Base-by-base conservation (phyloP, 64 coral and sea anemone species). In the Exaiptasia diaphana region DNA sequence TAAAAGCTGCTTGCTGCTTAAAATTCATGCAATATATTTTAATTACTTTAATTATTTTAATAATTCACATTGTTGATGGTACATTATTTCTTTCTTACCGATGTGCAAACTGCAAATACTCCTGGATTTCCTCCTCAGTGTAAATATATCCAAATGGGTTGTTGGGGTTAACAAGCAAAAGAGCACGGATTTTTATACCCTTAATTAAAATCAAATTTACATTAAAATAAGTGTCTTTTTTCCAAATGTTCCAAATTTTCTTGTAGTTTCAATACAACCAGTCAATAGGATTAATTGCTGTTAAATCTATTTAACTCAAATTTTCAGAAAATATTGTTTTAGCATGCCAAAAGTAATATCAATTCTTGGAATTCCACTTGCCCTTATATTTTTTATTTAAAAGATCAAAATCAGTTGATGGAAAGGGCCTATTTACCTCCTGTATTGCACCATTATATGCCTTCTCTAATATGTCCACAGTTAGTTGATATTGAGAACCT, bases 71-170 rank as follows among this genome's bases (percentile, higher is more conserved):
- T n/a, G n/a, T n/a, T n/a, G n/a, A n/a, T n/a, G n/a, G n/a, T n/a
- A n/a, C n/a, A n/a, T n/a, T n/a, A n/a, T n/a, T n/a, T n/a, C n/a
- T n/a, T n/a, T n/a, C 93, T 68, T 23, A 96, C 93, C 87, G 67
- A 37, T 85, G 67, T 54, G 93, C 93, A 78, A 96, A 96, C 9
- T 86, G 23, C 26, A 96, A 38, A 50, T 87, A 96, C 13, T 78
- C 76, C 38, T 60, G 49, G 10, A 96, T 67, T 26, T 81, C 50
- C 61, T 90, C 75, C 50, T 87, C 68, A 24, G 93, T 64, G 40
- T 96, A 96, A 15, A 96, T 70, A 18, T 18, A 38, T 35, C 93
- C 93, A 15, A 90, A 53, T 1, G 93, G 93, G 30, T 96, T 96
- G 24, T 81, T 85, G 0, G 93, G 93, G 32, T 96, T 90, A 41